A percentile compares a stretch with the other conserved stretches of the same genome.
These are phyloP conservation scores for Periplaneta americana DNA, from an alignment of 1,140 invertebrate species.

Conservation along the genomic window DNA sequence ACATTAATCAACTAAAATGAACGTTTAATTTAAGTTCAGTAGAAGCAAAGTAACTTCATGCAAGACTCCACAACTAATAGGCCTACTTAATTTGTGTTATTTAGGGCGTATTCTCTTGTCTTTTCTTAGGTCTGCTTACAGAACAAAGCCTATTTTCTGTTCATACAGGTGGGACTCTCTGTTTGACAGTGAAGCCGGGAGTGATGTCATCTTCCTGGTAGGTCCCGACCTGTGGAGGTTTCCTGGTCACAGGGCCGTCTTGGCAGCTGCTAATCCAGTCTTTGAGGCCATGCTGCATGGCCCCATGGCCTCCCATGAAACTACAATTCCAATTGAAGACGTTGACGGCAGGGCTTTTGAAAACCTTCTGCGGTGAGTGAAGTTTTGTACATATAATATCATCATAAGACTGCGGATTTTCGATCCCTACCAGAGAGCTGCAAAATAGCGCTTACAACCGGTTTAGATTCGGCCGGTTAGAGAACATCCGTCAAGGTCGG, in stretches of 20 bases:
- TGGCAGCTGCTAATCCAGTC: slow-evolving; percentile 53
- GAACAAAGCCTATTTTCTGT: not conserved
- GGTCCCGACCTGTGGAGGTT: slow-evolving; percentile 50
- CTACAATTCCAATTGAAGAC: slow-evolving; percentile 43
- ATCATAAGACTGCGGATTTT: too few relatives aligned
- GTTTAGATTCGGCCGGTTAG: too few relatives aligned
- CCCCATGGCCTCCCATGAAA: slow-evolving; percentile 38
- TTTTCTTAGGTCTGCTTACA: not conserved
- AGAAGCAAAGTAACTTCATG: not conserved
- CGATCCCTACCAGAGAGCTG: too few relatives aligned
- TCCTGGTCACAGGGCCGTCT: slow-evolving; percentile 57
- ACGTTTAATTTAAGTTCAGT: too few relatives aligned
- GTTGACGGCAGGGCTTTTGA: slow-evolving; percentile 63
- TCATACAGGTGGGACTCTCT: slow-evolving; percentile 33
- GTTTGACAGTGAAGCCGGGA: slow-evolving; percentile 51
- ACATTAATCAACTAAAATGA: too few relatives aligned
- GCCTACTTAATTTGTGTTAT: not conserved
- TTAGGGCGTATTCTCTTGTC: not conserved
- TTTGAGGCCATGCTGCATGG: slow-evolving; percentile 53
- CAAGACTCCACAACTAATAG: not conserved
- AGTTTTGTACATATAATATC: not conserved
- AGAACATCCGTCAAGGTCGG: too few relatives aligned
- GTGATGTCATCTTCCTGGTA: slow-evolving; percentile 61
- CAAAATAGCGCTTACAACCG: too few relatives aligned
- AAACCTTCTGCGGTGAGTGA: slow-evolving; percentile 51